Conservation (phyloP, 2,888 invertebrate genomes). For the Chrysomela aeneicollis region DNA sequence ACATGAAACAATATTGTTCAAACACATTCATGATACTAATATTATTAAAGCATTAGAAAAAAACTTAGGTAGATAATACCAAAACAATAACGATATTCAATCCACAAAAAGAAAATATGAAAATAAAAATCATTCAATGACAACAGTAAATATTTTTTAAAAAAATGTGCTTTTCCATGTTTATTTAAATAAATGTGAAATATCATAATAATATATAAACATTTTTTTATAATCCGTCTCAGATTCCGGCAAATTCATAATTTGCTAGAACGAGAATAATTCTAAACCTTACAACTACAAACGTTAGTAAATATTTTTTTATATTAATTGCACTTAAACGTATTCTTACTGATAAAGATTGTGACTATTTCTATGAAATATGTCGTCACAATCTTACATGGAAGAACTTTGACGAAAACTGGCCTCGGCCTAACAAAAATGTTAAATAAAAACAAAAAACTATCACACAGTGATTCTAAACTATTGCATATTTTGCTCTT, state of each 20-base stretch:
- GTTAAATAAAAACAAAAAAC: conserved; percentile 50
- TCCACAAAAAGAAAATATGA: conserved; percentile 36
- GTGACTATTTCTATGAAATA: conserved; percentile 40
- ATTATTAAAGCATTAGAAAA: conserved; percentile 43
- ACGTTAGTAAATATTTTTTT: conserved; percentile 59
- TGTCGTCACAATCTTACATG: conserved; percentile 51
- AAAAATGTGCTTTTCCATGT: neutral
- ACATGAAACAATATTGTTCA: conserved; percentile 45
- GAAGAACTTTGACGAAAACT: conserved; percentile 61
- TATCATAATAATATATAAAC: conserved; percentile 21
- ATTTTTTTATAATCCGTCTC: conserved; percentile 26
- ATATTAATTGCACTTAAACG: conserved; percentile 61
- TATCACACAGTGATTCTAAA: conserved; percentile 55
- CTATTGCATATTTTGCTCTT: conserved; percentile 47
- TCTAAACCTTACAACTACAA: conserved; percentile 49
- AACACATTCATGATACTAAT: conserved; percentile 36
- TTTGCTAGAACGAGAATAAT: conserved; percentile 50
- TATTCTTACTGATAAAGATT: conserved; percentile 49
- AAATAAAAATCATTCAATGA: conserved; percentile 29
- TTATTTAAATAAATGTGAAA: conserved; percentile 10
- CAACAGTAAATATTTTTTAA: conserved; percentile 12
- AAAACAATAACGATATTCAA: conserved; percentile 38
- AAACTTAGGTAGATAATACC: conserved; percentile 37
- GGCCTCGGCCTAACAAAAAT: conserved; percentile 61
- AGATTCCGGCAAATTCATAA: conserved; percentile 47